A percentile compares a stretch with the other conserved stretches of the same genome.
Conservation (phyloP, 2,113 vertebrate species). For the Geothlypis trichas region DNA sequence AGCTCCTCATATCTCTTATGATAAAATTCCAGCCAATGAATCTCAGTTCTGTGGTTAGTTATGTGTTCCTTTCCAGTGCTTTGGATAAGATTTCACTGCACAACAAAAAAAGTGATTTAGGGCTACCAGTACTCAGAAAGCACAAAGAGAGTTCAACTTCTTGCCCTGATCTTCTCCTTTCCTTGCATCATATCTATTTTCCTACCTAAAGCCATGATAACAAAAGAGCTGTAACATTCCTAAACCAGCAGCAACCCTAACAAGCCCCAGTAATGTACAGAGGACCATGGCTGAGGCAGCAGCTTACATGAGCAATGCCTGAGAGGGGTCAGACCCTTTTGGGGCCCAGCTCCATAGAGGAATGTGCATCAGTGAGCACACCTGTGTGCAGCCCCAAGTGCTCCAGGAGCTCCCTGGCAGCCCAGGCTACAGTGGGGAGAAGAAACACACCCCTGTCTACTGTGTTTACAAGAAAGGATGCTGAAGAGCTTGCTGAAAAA, state of each 20-base stretch:
- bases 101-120: neutral
- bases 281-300: neutral
- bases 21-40: neutral
- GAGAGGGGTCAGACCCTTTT: neutral
- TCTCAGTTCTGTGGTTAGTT: neutral
- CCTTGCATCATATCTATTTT: neutral
- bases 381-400: neutral
- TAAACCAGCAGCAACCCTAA: neutral
- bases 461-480: fast-evolving
- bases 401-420: neutral
- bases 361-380: neutral
- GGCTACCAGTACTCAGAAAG: neutral
- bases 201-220: neutral
- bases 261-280: neutral
- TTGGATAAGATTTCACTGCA: neutral
- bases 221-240: neutral
- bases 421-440: neutral
- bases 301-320: neutral
- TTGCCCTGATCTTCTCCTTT: neutral
- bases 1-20: neutral
- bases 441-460: neutral
- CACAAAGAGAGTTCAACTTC: neutral
- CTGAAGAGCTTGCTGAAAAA: neutral
- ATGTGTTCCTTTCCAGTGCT: neutral
- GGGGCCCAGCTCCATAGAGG: neutral